Base-by-base conservation (phyloP, 2,113 vertebrate species). In the Pterophyllum scalare region DNA sequence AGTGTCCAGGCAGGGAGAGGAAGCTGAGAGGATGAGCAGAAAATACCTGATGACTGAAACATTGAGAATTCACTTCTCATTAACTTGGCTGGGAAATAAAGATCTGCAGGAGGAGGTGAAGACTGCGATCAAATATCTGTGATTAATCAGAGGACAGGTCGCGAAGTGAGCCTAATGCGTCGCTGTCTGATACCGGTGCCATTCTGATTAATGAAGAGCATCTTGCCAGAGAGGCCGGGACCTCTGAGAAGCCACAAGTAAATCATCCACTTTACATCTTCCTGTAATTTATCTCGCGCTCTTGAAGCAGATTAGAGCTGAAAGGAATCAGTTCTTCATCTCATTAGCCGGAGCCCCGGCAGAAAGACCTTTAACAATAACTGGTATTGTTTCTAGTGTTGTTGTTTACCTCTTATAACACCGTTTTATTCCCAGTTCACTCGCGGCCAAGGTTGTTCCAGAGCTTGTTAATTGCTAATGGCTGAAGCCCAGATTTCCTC, bases 131-230 rank as follows among this genome's bases (percentile, higher is more conserved):
- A 86, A 38, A 91, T 86, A 60, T 86, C 43, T 31, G 83, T 24
- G 61, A 90, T 91, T 88, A 85, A 59, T 49, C 26, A 79, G 65
- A 77, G 38, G 31, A 87, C 60, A 59, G 79, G 31, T 76, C 65
- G n/a, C 6, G 60, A 85, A 76, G 60, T 59, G 43, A 90, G 80
- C 70, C 64, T 82, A 58, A 24, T 59, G 65, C 56, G 86, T 87
- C 59, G 10, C 75, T 12, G 75, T 90, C 79, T 80, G 75, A 86
- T 61, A 75, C 80, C 9, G 11, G 43, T 77, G 70, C 89, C 77
- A 60, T 87, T 40, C 59, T 67, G 84, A 20, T 49, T 92, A 91
- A 93, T 91, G 92, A 93, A 87, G 84, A 91, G 77, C 81, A 85
- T 92, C 80, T 86, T 84, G 67, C 59, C 82, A 77, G 57, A 76